A percentile compares a stretch with the other conserved stretches of the same genome.
Evolutionary conservation across 2,113 vertebrate species (phyloP).

Genomic region (Cinclus mexicanus): DNA sequence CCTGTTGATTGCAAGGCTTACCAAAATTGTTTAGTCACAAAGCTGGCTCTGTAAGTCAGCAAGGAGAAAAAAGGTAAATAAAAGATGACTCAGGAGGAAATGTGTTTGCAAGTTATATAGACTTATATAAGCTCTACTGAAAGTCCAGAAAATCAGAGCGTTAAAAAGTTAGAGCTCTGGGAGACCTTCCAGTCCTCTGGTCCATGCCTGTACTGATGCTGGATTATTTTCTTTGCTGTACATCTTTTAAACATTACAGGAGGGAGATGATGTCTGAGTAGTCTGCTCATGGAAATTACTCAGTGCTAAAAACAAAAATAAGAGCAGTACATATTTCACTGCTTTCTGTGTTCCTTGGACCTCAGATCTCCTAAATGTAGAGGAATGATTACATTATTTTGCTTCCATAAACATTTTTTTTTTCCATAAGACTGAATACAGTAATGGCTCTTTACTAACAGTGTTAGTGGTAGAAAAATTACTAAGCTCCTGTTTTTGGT

Average conservation of each 20-base stretch:
- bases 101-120: slow-evolving; percentile 2
- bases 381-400: neutral
- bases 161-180: neutral
- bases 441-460: neutral
- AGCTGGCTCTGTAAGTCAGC: neutral
- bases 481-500: neutral
- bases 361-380: neutral
- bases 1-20: slow-evolving; percentile 55
- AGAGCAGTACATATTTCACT: neutral
- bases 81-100: slow-evolving; percentile 41
- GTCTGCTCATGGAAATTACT: neutral
- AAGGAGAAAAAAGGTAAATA: slow-evolving; percentile 47
- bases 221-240: neutral
- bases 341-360: neutral
- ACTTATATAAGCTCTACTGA: neutral
- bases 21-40: slow-evolving; percentile 57
- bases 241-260: neutral
- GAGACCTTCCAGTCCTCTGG: neutral
- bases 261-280: neutral
- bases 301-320: neutral
- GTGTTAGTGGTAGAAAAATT: neutral
- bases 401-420: neutral
- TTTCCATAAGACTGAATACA: neutral
- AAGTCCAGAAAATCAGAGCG: neutral
- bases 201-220: neutral